Conservation (phyloP, 2,113 vertebrate species). For the Heterotis niloticus region DNA sequence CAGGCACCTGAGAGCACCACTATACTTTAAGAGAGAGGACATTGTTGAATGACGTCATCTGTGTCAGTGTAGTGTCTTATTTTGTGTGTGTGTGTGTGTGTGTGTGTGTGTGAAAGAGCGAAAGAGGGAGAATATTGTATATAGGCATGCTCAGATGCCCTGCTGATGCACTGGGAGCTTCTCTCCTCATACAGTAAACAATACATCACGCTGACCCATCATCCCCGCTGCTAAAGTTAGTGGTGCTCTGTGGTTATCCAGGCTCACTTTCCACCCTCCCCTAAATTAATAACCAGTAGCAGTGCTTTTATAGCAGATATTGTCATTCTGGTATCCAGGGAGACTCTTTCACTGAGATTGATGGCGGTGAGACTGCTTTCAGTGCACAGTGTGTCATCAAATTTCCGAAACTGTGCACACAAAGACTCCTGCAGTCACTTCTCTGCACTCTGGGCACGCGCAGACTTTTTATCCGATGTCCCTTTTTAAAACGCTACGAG, state of each 20-base stretch:
- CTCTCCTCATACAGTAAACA: constrained; percentile 6
- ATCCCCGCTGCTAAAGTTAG: constrained; percentile 2
- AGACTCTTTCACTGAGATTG: constrained; percentile 22
- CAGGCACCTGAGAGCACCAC: too few relatives aligned
- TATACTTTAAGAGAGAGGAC: too few relatives aligned
- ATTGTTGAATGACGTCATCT: too few relatives aligned
- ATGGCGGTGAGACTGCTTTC: constrained; percentile 18
- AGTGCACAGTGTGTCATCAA: constrained; percentile 45
- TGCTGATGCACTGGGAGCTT: background rate
- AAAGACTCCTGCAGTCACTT: background rate
- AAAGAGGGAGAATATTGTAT: too few relatives aligned
- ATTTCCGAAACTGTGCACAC: constrained; percentile 5
- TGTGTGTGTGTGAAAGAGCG: too few relatives aligned
- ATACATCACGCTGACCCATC: constrained; percentile 12
- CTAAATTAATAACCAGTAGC: constrained; percentile 28
- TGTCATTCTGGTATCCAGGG: constrained; percentile 17
- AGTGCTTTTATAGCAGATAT: constrained; percentile 25
- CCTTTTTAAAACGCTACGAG: background rate
- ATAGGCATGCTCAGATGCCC: too few relatives aligned
- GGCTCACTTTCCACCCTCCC: constrained; percentile 16
- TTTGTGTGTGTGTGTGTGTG: too few relatives aligned
- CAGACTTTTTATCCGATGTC: background rate
- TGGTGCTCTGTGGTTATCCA: constrained; percentile 8
- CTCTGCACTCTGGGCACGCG: background rate
- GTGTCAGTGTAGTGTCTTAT: too few relatives aligned